phyloP scores from a whole-genome alignment of 2,113 vertebrate species.

The Ranitomeya variabilis region DNA sequence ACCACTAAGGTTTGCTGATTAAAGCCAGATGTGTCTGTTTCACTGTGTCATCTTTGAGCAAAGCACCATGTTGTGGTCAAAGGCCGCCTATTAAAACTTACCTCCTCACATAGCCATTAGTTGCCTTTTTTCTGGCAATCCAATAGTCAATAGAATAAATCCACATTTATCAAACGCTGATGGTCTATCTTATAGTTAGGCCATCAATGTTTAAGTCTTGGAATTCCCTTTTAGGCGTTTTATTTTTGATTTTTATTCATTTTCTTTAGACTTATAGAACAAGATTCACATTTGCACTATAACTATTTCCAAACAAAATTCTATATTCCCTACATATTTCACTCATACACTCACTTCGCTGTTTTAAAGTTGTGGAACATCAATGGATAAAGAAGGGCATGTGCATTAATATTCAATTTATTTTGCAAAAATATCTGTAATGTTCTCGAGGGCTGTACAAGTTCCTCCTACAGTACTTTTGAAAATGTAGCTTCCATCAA shows the following conservation, averaged over 20 bases:
- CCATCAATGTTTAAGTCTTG: too few relatives aligned
- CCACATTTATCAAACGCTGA: too few relatives aligned
- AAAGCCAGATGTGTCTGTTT: too few relatives aligned
- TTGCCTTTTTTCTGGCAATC: too few relatives aligned
- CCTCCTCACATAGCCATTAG: too few relatives aligned
- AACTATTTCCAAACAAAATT: background rate
- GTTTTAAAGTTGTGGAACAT: conserved; percentile 8
- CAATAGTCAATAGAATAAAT: too few relatives aligned
- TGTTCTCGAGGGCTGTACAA: background rate
- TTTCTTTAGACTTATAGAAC: background rate
- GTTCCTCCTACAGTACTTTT: background rate
- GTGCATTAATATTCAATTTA: conserved; percentile 26
- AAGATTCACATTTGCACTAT: background rate
- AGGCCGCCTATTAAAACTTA: too few relatives aligned
- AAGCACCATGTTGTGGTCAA: too few relatives aligned
- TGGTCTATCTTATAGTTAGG: too few relatives aligned
- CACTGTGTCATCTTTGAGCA: too few relatives aligned
- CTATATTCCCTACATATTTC: background rate
- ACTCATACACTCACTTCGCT: background rate
- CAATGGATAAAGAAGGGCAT: conserved; percentile 2
- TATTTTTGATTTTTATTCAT: background rate
- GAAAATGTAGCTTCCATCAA: background rate
- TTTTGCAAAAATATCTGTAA: background rate
- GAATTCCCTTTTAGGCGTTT: background rate
- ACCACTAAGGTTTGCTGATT: too few relatives aligned